Evolutionary conservation across 2,888 invertebrate species (phyloP).

Genomic region (Euproctis similis): DNA sequence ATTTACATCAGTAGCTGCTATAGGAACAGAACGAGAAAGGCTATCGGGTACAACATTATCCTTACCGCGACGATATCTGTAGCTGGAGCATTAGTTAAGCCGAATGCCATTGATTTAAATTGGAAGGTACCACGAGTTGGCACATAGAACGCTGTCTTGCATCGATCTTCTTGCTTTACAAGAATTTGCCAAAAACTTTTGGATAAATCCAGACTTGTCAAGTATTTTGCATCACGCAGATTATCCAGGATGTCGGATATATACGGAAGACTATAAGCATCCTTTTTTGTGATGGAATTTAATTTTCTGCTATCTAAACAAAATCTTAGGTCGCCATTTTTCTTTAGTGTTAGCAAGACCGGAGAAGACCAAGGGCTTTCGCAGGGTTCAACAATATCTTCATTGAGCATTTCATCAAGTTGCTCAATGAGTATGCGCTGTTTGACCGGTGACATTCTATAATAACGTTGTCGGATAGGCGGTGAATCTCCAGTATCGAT

Average conservation of each 20-base stretch:
- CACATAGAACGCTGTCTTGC: constrained; percentile 8
- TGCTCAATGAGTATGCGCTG: constrained; percentile 11
- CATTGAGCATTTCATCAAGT: constrained; percentile 19
- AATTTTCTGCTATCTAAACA: constrained; percentile 20
- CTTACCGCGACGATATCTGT: constrained; percentile 17
- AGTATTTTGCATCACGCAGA: constrained; percentile 11
- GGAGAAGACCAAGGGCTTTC: constrained; percentile 20
- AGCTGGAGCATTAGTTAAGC: constrained; percentile 6
- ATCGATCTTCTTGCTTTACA: background rate
- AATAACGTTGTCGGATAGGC: constrained; percentile 21
- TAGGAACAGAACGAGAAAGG: constrained; percentile 9
- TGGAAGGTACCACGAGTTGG: constrained; percentile 5
- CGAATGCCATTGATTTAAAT: constrained; percentile 5
- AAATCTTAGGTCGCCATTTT: constrained; percentile 13
- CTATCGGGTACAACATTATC: constrained; percentile 23
- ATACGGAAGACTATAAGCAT: constrained; percentile 15
- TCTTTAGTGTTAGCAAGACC: constrained; percentile 8
- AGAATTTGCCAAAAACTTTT: constrained; percentile 6
- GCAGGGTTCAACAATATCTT: constrained; percentile 16
- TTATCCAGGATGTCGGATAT: constrained; percentile 16
- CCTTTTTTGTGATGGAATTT: constrained; percentile 7
- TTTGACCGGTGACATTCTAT: constrained; percentile 21
- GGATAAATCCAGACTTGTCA: constrained; percentile 16
- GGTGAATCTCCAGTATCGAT: constrained; percentile 22
- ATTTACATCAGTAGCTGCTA: no score